Conservation (phyloP, 2,113 vertebrate species). For the Clinocottus analis region DNA sequence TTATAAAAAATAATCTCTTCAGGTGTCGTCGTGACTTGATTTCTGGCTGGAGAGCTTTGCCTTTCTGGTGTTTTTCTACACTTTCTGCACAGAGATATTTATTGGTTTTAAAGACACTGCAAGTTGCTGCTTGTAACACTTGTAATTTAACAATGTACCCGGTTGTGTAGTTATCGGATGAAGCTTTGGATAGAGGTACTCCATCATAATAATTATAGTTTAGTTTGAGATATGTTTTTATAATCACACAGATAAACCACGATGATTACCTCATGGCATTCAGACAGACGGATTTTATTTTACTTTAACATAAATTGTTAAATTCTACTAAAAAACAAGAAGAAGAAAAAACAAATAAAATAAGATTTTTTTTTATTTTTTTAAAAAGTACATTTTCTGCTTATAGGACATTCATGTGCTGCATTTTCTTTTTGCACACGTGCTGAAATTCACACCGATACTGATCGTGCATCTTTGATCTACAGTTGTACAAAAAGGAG, state of each 20-base stretch:
- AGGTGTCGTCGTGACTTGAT: background rate
- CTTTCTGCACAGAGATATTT: background rate
- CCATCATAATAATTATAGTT: background rate
- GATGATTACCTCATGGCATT: background rate
- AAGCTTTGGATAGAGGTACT: background rate
- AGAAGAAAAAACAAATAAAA: no score
- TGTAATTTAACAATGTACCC: background rate
- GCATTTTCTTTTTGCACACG: background rate
- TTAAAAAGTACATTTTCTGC: background rate
- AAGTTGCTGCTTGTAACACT: background rate
- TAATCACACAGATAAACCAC: background rate
- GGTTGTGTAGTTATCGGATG: background rate
- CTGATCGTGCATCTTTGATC: background rate
- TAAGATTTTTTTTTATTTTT: no score
- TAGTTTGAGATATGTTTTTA: conserved; percentile 5
- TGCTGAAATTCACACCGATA: background rate
- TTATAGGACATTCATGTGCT: background rate
- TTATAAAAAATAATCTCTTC: background rate
- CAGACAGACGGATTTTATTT: no score
- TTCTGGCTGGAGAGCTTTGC: no score
- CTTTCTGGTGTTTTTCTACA: background rate
- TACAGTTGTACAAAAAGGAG: conserved; percentile 11
- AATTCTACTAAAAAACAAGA: no score
- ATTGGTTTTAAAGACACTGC: background rate
- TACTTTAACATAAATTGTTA: no score